Base-by-base conservation (phyloP, 2,113 vertebrate species). In the Reinhardtius hippoglossoides region DNA sequence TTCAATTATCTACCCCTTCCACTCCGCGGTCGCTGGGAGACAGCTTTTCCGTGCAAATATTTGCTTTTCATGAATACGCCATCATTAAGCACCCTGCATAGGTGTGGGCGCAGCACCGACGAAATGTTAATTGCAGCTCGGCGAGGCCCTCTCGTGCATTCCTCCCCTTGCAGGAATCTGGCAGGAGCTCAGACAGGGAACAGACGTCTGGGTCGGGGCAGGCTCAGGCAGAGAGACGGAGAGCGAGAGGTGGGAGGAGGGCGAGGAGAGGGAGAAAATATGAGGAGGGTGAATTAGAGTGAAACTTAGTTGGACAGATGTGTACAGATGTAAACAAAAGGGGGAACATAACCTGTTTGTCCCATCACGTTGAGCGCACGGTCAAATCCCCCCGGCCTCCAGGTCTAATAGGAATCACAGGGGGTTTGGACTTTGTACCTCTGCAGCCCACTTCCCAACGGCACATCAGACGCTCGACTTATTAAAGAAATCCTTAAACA, bases 101-200 rank as follows among this genome's bases (percentile, higher is more conserved):
- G 87, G 89, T 93, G 88, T 88, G 77, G 86, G 86, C 44, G 76
- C 21, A 20, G 81, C 75, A 74, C 76, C 56, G 84, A 63, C 58
- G 55, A 93, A 87, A 92, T 91, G 91, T 88, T 91, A 92, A 93
- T 92, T 92, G 91, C 61, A 58, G 80, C 82, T 81, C 61, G 27
- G 68, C 52, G 64, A 89, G 89, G 88, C 87, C 89, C 84, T 81
- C 76, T 85, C 9, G 6, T 67, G 44, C 89, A 92, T 91, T 91
- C 91, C 88, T 88, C 67, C 80, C 83, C 79, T 88, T 27, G 82
- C 81, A 88, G 87, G 91, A 92, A 92, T 92, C 89, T 91, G 89
- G 88, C 88, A 87, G 82, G 61, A 82, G 74, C 84, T 83, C 88
- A 92, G 85, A 89, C 74, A 20, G 86, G 84, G 81, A 89, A 86